A percentile compares a stretch with the other conserved stretches of the same genome.
phyloP scores from a whole-genome alignment of 1,140 invertebrate species.

The Anastrepha obliqua region DNA sequence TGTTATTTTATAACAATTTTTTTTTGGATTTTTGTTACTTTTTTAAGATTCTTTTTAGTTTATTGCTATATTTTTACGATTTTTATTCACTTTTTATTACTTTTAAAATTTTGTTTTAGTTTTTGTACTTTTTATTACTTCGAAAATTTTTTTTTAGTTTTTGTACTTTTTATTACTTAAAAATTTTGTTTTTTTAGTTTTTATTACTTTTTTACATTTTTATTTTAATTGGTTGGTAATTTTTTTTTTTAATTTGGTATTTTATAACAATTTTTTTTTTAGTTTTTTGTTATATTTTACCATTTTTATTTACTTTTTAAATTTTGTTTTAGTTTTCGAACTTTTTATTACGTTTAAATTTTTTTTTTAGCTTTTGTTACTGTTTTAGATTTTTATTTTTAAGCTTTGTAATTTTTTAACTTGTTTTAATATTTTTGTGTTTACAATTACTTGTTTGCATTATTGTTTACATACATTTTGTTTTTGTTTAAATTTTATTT shows the following conservation, averaged over 20 bases:
- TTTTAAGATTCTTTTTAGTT: no score
- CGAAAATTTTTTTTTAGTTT: neutral
- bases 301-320: neutral
- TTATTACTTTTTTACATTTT: neutral
- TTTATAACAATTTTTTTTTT: neutral
- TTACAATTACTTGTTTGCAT: neutral
- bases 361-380: no score
- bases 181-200: neutral
- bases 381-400: no score
- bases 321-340: neutral
- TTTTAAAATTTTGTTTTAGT: neutral
- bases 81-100: neutral
- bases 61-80: neutral
- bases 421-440: neutral
- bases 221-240: neutral
- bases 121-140: no score
- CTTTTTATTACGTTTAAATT: no score
- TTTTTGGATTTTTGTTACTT: no score
- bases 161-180: neutral
- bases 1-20: no score
- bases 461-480: neutral
- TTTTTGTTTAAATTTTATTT: neutral
- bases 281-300: neutral
- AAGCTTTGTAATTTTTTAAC: neutral
- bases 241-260: neutral